A percentile compares a stretch with the other conserved stretches of the same genome.
Conservation (phyloP, 2,113 vertebrate genomes). For the Myiopsitta monachus region DNA sequence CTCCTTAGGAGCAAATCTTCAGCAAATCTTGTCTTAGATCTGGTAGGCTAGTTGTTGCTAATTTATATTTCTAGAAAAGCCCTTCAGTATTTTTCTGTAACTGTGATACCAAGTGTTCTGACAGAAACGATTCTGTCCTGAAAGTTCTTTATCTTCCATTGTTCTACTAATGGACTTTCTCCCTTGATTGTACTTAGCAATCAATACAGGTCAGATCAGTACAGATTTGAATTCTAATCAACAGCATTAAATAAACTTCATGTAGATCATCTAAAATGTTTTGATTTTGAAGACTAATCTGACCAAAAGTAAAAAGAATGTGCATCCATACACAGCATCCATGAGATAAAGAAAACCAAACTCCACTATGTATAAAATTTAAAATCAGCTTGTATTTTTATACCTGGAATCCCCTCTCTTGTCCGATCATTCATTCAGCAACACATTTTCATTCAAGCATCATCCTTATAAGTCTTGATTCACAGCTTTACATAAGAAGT, state of each 20-base stretch:
- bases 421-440: background rate
- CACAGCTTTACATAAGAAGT: background rate
- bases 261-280: background rate
- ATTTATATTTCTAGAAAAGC: background rate
- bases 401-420: background rate
- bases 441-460: background rate
- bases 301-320: background rate
- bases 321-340: background rate
- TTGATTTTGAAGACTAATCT: background rate
- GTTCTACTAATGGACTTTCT: background rate
- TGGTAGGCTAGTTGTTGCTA: background rate
- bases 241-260: background rate
- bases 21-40: background rate
- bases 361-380: background rate
- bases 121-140: background rate
- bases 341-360: background rate
- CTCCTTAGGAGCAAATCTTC: background rate
- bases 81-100: background rate
- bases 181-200: conserved; percentile 44
- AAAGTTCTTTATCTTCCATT: conserved; percentile 7
- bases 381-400: background rate
- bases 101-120: background rate
- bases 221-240: conserved; percentile 11
- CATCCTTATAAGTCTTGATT: background rate
- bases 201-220: background rate